A percentile compares a stretch with the other conserved stretches of the same genome.
Conservation (phyloP, 1,140 invertebrate genomes). For the Drosophila pruinosa region DNA sequence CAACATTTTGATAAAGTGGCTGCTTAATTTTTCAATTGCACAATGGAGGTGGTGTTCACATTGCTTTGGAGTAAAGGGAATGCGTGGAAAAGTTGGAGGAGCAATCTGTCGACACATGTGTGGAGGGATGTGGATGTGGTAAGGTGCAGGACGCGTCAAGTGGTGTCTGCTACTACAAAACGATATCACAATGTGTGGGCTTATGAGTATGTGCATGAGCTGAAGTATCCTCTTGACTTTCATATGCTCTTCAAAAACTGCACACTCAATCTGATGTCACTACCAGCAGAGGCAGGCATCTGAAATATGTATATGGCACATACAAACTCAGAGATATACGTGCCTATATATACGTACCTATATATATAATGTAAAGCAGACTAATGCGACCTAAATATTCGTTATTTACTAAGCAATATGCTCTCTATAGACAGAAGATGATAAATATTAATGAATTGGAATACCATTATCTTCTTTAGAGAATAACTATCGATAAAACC, state of each 20-base stretch:
- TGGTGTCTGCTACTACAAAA: slow-evolving; percentile 68
- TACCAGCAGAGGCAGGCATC: slow-evolving; percentile 47
- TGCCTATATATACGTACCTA: background rate
- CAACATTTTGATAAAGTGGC: slow-evolving; percentile 76
- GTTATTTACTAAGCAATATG: too few relatives aligned
- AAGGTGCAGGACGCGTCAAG: slow-evolving; percentile 61
- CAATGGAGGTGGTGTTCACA: slow-evolving; percentile 17
- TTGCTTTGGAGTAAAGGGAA: too few relatives aligned
- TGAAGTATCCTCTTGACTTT: slow-evolving; percentile 72
- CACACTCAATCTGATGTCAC: slow-evolving; percentile 68
- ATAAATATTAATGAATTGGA: too few relatives aligned
- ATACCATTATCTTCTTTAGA: too few relatives aligned
- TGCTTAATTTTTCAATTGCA: slow-evolving; percentile 80
- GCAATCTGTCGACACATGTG: background rate
- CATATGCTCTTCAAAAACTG: slow-evolving; percentile 62
- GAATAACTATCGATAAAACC: too few relatives aligned
- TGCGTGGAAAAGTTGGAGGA: slow-evolving; percentile 1
- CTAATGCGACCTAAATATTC: background rate
- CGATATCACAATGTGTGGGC: slow-evolving; percentile 52
- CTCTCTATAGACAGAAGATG: too few relatives aligned
- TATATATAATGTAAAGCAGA: background rate
- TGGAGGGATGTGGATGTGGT: background rate
- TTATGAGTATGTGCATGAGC: slow-evolving; percentile 35
- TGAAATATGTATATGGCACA: slow-evolving; percentile 13
- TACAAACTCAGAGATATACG: background rate